Evolutionary conservation across 2,797 vertebrate species (phyloP), one percentile per base, ranked within the genome.

Genomic region (Salarias fasciatus): DNA sequence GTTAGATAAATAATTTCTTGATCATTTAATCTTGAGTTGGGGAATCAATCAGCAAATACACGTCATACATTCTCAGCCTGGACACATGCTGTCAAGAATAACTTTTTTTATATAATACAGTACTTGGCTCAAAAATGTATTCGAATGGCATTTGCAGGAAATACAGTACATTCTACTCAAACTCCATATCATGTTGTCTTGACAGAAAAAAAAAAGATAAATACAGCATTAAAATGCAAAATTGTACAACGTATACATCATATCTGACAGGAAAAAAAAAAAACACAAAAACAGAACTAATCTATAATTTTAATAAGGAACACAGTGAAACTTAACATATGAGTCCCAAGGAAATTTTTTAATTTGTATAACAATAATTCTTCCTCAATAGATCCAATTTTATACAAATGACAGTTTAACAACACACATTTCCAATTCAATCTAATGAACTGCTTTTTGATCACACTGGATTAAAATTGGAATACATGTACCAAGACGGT

Each of bases 131-230:
- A 42, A 63, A 74, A 80, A 50, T 15, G 64, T 63, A 72, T 68
- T 76, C 24, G 71, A 28, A 50, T 51, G 68, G 33, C 54, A 70
- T 71, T 79, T 47, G 69, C 36, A 54, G 45, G 68, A 49, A 61
- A 57, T 75, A 78, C 65, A 82, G 67, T 85, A 80, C 72, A 83
- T 84, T 83, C 29, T 73, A 13, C 43, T 46, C 49, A 43, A 81
- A 86, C 80, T 24, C 18, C 41, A 18, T 1, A 28, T 45, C 11
- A 6, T 31, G 11, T 9, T 45, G 45, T 64, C 68, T 30, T 60
- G 54, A 61, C 44, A 63, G 38, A 12, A 63, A 72, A 61, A 50
- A 5, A 52, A 1, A 9, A 38, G 35, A 71, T 62, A 68, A 58
- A 67, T 70, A 69, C 14, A 69, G 44, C 4, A 64, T 64, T 41